A percentile compares a stretch with the other conserved stretches of the same genome.
Conservation (phyloP, 2,113 vertebrate genomes). For the Protobothrops flavoviridis region DNA sequence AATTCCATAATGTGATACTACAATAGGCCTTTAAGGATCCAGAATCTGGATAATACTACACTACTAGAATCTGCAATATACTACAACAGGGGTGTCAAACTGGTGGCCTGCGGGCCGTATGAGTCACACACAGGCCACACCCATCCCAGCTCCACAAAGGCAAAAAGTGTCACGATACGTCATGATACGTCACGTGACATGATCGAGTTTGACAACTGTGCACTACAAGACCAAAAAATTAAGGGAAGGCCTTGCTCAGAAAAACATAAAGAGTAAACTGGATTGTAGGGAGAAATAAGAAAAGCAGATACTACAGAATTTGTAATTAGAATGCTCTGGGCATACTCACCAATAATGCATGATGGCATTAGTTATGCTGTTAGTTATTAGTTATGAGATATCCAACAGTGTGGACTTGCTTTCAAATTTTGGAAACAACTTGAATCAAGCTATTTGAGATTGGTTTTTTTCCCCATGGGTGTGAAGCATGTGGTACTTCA, state of each 20-base stretch:
- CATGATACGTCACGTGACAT: too few relatives aligned
- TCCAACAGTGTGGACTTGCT: constrained; percentile 17
- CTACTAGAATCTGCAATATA: not conserved
- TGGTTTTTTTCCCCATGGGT: not conserved
- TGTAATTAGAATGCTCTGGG: not conserved
- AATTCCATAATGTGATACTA: not conserved
- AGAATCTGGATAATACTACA: not conserved
- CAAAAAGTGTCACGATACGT: too few relatives aligned
- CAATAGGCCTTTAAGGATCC: not conserved
- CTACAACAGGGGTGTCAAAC: not conserved
- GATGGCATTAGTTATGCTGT: not conserved
- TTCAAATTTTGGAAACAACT: constrained; percentile 1
- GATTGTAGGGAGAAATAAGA: not conserved
- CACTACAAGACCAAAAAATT: not conserved
- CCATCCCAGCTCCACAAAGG: too few relatives aligned
- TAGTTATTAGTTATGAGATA: not conserved
- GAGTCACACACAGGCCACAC: too few relatives aligned
- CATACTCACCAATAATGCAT: not conserved
- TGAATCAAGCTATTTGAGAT: not conserved
- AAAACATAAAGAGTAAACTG: not conserved
- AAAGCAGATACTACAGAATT: not conserved
- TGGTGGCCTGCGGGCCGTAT: too few relatives aligned
- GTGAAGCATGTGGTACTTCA: not conserved
- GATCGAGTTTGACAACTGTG: too few relatives aligned
- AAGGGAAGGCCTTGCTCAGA: not conserved